Base-by-base conservation (phyloP, 1,140 invertebrate species). In the Charaxes varanes region DNA sequence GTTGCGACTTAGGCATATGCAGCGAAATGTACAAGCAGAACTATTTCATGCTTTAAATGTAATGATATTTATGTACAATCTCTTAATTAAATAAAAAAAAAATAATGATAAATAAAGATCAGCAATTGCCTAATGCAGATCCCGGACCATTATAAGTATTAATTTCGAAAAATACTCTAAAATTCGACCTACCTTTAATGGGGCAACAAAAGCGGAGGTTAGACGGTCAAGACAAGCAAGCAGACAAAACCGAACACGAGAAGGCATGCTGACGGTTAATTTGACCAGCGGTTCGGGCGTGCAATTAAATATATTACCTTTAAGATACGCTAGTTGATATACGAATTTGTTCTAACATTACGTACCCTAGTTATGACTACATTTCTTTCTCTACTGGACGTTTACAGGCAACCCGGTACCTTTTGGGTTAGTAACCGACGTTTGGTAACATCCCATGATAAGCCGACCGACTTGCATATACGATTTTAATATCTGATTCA, bases 361-460 rank as follows among this genome's bases (percentile, higher is more conserved):
- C 47, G 45, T 58, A 49, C 31, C 41, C 58, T 55, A 47, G 32
- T 42, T 45, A 27, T 53, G 43, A 57, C 51, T 65, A 54, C 32
- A 30, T 46, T 54, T 47, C 14, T 41, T 49, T n/a, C 40, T 57
- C 40, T 53, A 60, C 27, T 44, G 47, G 47, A 54, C 43, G 36
- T 51, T 40, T 48, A 22, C 52, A 53, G 31, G 37, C 45, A 41
- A 56, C 63, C 65, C 61, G 63, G 44, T 69, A 69, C 61, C 68
- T 63, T 35, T 53, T 51, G 48, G 50, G 51, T 68, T 65, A 68
- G 62, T 68, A 42, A 47, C 23, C 37, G 53, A 62, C 46, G 62
- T 65, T 65, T 62, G 64, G 57, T 64, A 62, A 68, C 59, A 59
- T 43, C 48, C 50, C n/a, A n/a, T n/a, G n/a, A n/a, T n/a, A n/a